Evolutionary conservation across 1,140 invertebrate genomes (phyloP).

Genomic region (Amphibalanus amphitrite): DNA sequence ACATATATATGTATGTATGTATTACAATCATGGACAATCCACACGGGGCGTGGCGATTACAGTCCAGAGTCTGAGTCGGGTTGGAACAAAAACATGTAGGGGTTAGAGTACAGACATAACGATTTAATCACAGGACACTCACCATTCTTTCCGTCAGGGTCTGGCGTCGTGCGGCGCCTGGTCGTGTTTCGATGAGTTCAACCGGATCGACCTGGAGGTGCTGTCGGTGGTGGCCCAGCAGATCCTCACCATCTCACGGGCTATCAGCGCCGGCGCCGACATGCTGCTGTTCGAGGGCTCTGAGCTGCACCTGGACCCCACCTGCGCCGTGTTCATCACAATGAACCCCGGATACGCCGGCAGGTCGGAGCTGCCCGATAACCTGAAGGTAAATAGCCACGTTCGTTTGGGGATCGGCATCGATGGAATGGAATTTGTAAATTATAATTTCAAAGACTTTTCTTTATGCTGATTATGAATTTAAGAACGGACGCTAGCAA

Average conservation of each 20-base stretch:
- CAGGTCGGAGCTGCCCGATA: slow-evolving; percentile 76
- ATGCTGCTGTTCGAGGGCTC: slow-evolving; percentile 78
- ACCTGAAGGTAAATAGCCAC: slow-evolving; percentile 51
- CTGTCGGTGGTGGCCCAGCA: slow-evolving; percentile 89
- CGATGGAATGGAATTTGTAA: too few species aligned
- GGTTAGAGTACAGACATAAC: too few species aligned
- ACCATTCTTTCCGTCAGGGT: slow-evolving; percentile 36
- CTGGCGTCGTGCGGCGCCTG: slow-evolving; percentile 86
- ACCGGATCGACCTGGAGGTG: too few species aligned
- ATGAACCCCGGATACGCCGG: slow-evolving; percentile 93
- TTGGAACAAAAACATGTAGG: too few species aligned
- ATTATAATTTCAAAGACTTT: too few species aligned
- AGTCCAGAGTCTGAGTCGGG: too few species aligned
- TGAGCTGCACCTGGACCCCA: slow-evolving; percentile 57
- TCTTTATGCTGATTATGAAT: too few species aligned
- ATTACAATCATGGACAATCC: too few species aligned
- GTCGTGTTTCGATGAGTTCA: slow-evolving; percentile 95
- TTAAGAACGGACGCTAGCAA: too few species aligned
- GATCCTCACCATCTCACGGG: slow-evolving; percentile 52
- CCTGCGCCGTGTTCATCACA: slow-evolving; percentile 86
- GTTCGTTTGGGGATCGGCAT: slow-evolving; percentile 37
- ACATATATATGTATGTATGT: too few species aligned
- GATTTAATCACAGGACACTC: too few species aligned
- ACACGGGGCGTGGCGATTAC: too few species aligned
- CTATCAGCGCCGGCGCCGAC: slow-evolving; percentile 53